Percentiles rank a stretch among this genome's conserved stretches.
Conservation (phyloP, 2,888 invertebrate species). For the Diplazon laetatorius region DNA sequence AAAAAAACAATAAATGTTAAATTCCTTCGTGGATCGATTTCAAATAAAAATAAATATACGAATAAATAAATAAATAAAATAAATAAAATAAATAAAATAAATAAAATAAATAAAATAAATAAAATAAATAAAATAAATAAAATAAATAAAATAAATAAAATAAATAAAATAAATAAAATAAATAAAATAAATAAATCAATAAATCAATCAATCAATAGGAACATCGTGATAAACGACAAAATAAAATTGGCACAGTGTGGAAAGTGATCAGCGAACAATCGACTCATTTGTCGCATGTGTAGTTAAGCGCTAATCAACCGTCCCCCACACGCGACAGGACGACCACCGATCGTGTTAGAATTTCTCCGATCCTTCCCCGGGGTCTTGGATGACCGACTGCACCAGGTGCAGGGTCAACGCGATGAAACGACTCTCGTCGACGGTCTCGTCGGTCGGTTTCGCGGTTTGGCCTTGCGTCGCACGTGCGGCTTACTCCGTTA, state of each 20-base stretch:
- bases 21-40: no score
- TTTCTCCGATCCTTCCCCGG: neutral
- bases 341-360: neutral
- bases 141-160: no score
- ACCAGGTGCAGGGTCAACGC: neutral
- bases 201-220: no score
- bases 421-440: neutral
- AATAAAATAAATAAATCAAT: no score
- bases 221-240: neutral
- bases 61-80: no score
- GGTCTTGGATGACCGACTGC: conserved; percentile 3
- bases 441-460: neutral
- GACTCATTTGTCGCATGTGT: neutral
- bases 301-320: neutral
- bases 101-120: no score
- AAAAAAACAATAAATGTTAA: no score
- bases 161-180: no score
- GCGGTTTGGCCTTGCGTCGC: conserved; percentile 4
- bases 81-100: no score
- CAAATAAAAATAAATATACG: no score
- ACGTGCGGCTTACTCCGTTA: neutral
- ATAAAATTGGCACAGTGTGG: neutral
- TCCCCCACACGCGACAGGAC: neutral
- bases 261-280: conserved; percentile 6
- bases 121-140: no score